Base-by-base conservation (phyloP, 2,888 invertebrate species). In the Elmis aenea region DNA sequence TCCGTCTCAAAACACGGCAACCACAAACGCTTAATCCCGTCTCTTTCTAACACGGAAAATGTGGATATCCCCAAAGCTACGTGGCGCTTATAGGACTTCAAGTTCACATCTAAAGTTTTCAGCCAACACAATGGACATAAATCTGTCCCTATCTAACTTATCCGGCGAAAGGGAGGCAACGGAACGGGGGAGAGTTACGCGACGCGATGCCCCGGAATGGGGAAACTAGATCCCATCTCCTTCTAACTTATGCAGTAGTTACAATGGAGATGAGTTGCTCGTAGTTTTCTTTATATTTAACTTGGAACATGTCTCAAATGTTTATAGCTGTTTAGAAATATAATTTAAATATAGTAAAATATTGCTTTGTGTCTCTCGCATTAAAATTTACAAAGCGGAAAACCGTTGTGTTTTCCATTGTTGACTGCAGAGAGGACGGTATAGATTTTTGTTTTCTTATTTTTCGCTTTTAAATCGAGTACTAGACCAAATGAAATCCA, bases 251-350 rank as follows among this genome's bases (percentile, higher is more conserved):
- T n/a, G n/a, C n/a, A n/a, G n/a, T n/a, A n/a, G n/a, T n/a, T n/a
- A n/a, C n/a, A n/a, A n/a, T n/a, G n/a, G n/a, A n/a, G n/a, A n/a
- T n/a, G n/a, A n/a, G n/a, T 5, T 18, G 5, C 28, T 22, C 23
- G 35, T 3, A 36, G 32, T 36, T 39, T 42, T 38, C 45, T 40
- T 43, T 42, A 44, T 42, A 39, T 37, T 38, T 33, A 46, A 51
- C 34, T 48, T 44, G 42, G 46, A 35, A 50, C 54, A 54, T 54
- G 54, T 42, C 40, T 47, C 48, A 53, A 54, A 51, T 54, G 45
- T 53, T 53, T 53, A 54, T 53, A 34, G 45, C 51, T 48, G 48
- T 48, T 54, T 54, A 51, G 47, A 41, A 46, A 37, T 49, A 46
- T 43, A 52, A 50, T 46, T 52, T 50, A 46, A 47, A 45, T 41